These are phyloP conservation scores for Drosophila neonasuta DNA, from an alignment of 2,888 invertebrate genomes.

Conservation along the genomic window DNA sequence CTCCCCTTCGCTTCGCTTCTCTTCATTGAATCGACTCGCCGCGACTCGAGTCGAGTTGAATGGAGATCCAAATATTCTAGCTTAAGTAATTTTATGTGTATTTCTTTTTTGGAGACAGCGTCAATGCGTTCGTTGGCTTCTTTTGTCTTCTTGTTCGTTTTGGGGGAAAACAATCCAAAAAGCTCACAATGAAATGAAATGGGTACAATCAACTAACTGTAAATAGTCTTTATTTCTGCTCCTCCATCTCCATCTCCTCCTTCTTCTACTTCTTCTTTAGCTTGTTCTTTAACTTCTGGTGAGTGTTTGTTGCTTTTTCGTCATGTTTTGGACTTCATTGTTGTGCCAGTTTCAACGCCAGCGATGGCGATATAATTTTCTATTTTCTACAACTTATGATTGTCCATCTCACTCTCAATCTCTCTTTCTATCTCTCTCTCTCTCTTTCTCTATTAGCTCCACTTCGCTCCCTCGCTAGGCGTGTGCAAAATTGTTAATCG, in stretches of 20 bases:
- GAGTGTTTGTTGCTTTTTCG: conserved; percentile 38
- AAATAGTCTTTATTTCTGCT: conserved; percentile 63
- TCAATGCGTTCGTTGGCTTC: conserved; percentile 75
- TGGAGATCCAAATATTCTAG: conserved; percentile 29
- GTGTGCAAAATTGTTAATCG: conserved; percentile 41
- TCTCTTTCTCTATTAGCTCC: neutral
- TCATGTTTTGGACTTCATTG: conserved; percentile 35
- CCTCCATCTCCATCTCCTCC: conserved; percentile 29
- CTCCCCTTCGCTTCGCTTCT: neutral
- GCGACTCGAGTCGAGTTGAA: neutral
- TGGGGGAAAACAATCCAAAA: conserved; percentile 71
- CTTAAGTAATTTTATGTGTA: conserved; percentile 28
- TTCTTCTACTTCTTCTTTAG: conserved; percentile 13
- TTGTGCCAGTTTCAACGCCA: conserved; percentile 52
- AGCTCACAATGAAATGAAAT: conserved; percentile 71
- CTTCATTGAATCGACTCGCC: neutral
- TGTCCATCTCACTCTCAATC: conserved; percentile 17
- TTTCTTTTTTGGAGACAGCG: conserved; percentile 58
- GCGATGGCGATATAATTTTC: conserved; percentile 68
- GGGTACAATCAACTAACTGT: conserved; percentile 78
- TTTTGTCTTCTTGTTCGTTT: conserved; percentile 60
- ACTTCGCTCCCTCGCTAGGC: conserved; percentile 6
- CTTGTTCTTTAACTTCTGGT: neutral
- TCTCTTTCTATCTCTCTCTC: neutral
- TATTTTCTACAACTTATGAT: conserved; percentile 67